Evolutionary conservation across 1,140 invertebrate genomes (phyloP).

Genomic region (Sarcophaga peregrina): DNA sequence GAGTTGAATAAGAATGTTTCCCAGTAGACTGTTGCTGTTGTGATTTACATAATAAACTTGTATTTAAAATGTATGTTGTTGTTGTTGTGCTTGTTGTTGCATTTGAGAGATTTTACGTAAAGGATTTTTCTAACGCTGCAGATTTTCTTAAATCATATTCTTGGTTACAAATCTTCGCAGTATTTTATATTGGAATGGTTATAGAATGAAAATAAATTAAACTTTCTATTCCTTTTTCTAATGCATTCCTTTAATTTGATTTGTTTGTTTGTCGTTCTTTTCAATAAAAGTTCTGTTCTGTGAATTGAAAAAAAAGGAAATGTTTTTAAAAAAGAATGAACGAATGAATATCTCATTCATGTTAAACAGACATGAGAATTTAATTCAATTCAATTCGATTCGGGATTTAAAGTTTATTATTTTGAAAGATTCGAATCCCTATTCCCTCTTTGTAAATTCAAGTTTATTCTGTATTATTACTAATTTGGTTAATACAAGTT

Average conservation of each 20-base stretch:
- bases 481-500: no score
- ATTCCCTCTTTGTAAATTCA: no score
- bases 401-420: no score
- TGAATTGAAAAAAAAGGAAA: no score
- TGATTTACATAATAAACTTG: slow-evolving; percentile 43
- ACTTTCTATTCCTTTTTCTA: neutral
- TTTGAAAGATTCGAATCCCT: no score
- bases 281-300: neutral
- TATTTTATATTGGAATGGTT: slow-evolving; percentile 1
- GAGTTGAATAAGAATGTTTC: neutral
- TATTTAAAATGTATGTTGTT: slow-evolving; percentile 36
- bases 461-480: no score
- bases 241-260: neutral
- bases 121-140: slow-evolving; percentile 18
- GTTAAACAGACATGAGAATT: no score
- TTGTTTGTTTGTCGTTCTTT: neutral
- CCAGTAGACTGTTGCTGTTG: neutral
- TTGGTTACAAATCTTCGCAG: neutral
- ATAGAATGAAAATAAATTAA: neutral
- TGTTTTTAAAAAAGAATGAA: no score
- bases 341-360: no score
- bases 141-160: neutral
- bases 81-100: neutral
- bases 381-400: no score
- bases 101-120: neutral